Base-by-base conservation (phyloP, 2,797 vertebrate genomes). In the Nyctibius grandis region DNA sequence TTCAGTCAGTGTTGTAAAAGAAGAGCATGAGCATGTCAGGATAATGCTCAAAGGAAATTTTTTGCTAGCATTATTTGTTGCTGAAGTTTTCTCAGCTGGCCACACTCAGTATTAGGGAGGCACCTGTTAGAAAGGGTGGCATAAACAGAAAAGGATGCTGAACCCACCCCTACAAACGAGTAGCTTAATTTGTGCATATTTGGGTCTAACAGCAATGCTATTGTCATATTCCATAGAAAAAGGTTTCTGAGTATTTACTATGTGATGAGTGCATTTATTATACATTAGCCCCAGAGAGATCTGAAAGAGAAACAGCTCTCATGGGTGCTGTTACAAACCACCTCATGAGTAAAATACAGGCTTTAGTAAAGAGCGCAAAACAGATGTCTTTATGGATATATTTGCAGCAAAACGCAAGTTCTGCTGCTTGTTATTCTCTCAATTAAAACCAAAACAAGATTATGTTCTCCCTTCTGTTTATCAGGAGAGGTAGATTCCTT, bases 281-380 rank as follows among this genome's bases (percentile, higher is more conserved):
- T 85, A 23, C 44, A 91, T 95, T 92, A 95, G 77, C 69, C 76
- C 29, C 48, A 92, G 85, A 84, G 80, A 93, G 76, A 51, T 45
- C 80, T 67, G 48, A n/a, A 94, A 90, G 78, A 96, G 75, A 92
- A 95, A 93, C 42, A 60, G 59, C 70, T 88, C 80, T 89, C 89
- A 15, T 44, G 91, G 29, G 74, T 75, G 76, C 50, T 63, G 12
- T 83, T 93, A 60, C 34, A 80, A 83, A 91, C 75, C 81, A 81
- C 31, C 59, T 91, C 92, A 38, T 83, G 78, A 96, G 79, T 78
- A 82, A 91, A 96, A 95, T 53, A 85, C 61, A 76, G 77, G 78
- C 89, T 95, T 89, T 61, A 76, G 67, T 59, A 84, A 93, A 89
- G 69, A 40, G 16, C n/a, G 54, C 2, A 22, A 45, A 65, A 42